Conservation (phyloP, 2,888 invertebrate genomes). For the Proisotoma minuta region DNA sequence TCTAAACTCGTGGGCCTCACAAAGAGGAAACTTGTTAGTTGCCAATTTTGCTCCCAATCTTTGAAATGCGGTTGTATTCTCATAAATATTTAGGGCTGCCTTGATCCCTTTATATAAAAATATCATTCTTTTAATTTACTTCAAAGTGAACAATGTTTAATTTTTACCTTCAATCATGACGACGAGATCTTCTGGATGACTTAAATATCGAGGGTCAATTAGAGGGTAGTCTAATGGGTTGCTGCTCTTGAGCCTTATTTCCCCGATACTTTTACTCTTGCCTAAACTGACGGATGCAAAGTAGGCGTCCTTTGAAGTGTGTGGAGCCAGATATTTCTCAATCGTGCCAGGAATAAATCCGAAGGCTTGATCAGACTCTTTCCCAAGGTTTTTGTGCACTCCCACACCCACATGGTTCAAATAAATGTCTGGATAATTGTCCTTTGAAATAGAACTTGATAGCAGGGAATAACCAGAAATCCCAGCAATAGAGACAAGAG, state of each 20-base stretch:
- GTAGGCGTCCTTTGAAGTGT: slow-evolving; percentile 37
- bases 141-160: background rate
- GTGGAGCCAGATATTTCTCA: slow-evolving; percentile 34
- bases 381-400: slow-evolving; percentile 27
- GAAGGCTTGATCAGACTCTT: slow-evolving; percentile 27
- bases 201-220: slow-evolving; percentile 54
- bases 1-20: slow-evolving; percentile 28
- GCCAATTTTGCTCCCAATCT: slow-evolving; percentile 37
- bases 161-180: slow-evolving; percentile 38
- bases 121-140: background rate
- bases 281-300: slow-evolving; percentile 29
- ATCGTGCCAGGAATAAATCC: slow-evolving; percentile 27
- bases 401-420: slow-evolving; percentile 30
- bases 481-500: slow-evolving; percentile 28
- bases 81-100: slow-evolving; percentile 29
- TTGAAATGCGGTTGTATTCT: slow-evolving; percentile 37
- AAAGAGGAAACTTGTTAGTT: slow-evolving; percentile 38
- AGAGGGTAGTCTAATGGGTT: slow-evolving; percentile 53
- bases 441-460: slow-evolving; percentile 23
- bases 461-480: slow-evolving; percentile 35
- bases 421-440: slow-evolving; percentile 28
- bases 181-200: slow-evolving; percentile 37
- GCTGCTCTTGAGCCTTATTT: slow-evolving; percentile 51
- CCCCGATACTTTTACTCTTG: slow-evolving; percentile 52
- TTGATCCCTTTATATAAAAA: slow-evolving; percentile 18